A percentile compares a stretch with the other conserved stretches of the same genome.
Conservation (phyloP, 2,888 invertebrate species). For the Brenthis hecate region DNA sequence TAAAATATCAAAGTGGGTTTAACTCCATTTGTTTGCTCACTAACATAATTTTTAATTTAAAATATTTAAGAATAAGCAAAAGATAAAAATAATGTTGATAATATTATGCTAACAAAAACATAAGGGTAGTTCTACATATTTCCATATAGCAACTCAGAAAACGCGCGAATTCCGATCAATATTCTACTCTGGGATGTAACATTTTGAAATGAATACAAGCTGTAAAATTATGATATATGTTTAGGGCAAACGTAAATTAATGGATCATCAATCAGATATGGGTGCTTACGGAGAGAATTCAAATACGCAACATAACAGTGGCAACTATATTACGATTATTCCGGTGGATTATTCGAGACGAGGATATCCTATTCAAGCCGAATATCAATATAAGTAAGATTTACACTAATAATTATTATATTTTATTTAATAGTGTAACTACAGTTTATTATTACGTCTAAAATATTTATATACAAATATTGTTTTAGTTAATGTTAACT, state of each 20-base stretch:
- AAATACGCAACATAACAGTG: constrained; percentile 71
- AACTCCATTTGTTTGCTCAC: too few species aligned
- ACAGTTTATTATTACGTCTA: too few species aligned
- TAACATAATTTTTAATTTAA: too few species aligned
- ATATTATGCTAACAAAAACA: too few species aligned
- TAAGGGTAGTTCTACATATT: too few species aligned
- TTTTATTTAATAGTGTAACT: too few species aligned
- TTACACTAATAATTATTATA: neutral
- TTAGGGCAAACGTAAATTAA: constrained; percentile 46
- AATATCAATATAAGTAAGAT: constrained; percentile 82
- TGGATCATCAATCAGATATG: constrained; percentile 77
- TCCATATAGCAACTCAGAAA: constrained; percentile 47
- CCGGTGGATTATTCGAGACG: constrained; percentile 83
- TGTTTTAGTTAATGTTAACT: too few species aligned
- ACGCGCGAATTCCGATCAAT: constrained; percentile 69
- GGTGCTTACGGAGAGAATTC: constrained; percentile 76
- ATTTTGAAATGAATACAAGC: neutral
- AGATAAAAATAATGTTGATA: too few species aligned
- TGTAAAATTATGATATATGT: constrained; percentile 8
- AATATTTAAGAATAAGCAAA: too few species aligned
- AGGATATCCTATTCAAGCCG: constrained; percentile 80
- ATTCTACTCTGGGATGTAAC: constrained; percentile 38
- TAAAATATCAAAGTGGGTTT: too few species aligned
- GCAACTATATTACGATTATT: constrained; percentile 83
- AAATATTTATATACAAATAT: too few species aligned